Conservation (phyloP, 2,888 invertebrate species). For the Rhodophaea formosa region DNA sequence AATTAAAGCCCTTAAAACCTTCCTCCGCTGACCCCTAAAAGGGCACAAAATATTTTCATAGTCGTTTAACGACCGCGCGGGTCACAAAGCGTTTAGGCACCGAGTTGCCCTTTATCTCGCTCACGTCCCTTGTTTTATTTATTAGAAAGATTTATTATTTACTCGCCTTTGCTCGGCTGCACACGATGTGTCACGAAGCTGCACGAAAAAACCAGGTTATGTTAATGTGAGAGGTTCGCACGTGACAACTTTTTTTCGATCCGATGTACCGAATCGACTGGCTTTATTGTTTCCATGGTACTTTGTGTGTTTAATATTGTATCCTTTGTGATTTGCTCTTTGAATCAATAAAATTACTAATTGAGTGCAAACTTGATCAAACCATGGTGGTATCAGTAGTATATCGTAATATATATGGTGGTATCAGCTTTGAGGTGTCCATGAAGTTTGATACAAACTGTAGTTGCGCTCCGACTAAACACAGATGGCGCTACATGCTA, state of each 20-base stretch:
- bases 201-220: conserved; percentile 72
- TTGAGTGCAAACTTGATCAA: too few relatives aligned
- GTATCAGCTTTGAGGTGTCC: too few relatives aligned
- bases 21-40: conserved; percentile 47
- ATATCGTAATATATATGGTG: too few relatives aligned
- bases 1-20: neutral
- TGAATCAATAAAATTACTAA: too few relatives aligned
- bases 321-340: conserved; percentile 24
- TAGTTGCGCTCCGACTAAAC: too few relatives aligned
- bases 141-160: conserved; percentile 81
- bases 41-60: conserved; percentile 73
- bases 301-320: conserved; percentile 37
- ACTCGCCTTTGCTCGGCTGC: conserved; percentile 57
- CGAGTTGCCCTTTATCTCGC: conserved; percentile 76
- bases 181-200: conserved; percentile 79
- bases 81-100: conserved; percentile 75
- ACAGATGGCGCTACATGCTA: too few relatives aligned
- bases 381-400: too few relatives aligned
- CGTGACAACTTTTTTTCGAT: conserved; percentile 67
- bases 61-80: conserved; percentile 75
- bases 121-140: conserved; percentile 80
- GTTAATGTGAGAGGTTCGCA: conserved; percentile 70
- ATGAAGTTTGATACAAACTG: too few relatives aligned
- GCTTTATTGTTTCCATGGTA: conserved; percentile 32
- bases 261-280: conserved; percentile 46